Evolutionary conservation across 2,888 invertebrate genomes (phyloP).

Genomic region (Hyposoter didymator): DNA sequence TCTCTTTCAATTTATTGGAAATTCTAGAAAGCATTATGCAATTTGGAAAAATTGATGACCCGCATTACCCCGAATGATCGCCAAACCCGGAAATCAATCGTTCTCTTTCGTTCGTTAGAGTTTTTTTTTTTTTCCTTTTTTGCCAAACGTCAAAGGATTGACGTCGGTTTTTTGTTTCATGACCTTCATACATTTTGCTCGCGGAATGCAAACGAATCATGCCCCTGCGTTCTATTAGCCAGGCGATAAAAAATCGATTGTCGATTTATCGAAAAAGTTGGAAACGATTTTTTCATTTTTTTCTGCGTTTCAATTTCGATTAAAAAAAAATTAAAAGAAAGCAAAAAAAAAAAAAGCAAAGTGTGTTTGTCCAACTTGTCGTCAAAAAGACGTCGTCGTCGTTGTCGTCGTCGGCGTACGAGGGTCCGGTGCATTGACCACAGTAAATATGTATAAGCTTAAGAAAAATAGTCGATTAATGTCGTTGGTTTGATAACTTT

Average conservation of each 20-base stretch:
- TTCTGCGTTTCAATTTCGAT: not conserved
- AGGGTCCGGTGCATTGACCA: conserved; percentile 74
- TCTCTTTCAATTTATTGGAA: too few relatives aligned
- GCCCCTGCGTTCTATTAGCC: conserved; percentile 64
- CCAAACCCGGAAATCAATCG: not conserved
- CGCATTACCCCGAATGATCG: not conserved
- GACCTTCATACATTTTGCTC: conserved; percentile 40
- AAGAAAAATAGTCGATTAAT: conserved; percentile 60
- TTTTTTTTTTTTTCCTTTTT: not conserved
- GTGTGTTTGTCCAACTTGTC: conserved; percentile 49
- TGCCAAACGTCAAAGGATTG: not conserved
- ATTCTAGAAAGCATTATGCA: too few relatives aligned
- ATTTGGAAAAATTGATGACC: not conserved
- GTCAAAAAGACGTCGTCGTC: conserved; percentile 71
- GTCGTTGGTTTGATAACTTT: conserved; percentile 22
- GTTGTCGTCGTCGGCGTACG: conserved; percentile 74
- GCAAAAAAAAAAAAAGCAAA: not conserved
- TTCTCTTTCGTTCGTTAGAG: too few relatives aligned
- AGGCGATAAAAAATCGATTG: conserved; percentile 47
- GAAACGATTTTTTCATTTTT: conserved; percentile 23
- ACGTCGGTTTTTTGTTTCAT: conserved; percentile 26
- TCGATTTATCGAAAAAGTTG: conserved; percentile 28
- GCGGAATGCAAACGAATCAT: conserved; percentile 22
- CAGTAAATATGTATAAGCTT: conserved; percentile 75
- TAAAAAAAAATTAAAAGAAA: not conserved